Base-by-base conservation (phyloP, 2,888 invertebrate genomes). In the Cerceris ruficornis region DNA sequence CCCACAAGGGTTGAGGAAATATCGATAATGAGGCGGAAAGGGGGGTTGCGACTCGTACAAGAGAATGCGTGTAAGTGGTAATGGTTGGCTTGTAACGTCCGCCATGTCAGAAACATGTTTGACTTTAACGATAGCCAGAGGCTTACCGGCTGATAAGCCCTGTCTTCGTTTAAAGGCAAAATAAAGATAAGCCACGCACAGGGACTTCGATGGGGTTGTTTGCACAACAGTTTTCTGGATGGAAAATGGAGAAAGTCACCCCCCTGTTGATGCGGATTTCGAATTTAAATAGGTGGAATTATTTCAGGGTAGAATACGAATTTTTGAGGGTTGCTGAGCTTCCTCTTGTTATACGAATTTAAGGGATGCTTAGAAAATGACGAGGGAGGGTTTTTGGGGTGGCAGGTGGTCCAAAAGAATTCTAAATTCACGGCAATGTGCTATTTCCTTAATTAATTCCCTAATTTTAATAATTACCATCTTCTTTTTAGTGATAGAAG, bases 121-220 rank as follows among this genome's bases (percentile, higher is more conserved):
- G 70, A 81, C 72, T 81, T 69, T 73, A 79, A 84, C 81, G 84
- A 81, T 84, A 84, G 64, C 84, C 72, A 57, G 75, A 77, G 83
- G 84, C 75, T 81, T 70, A 42, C 60, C 43, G 46, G 70, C 62
- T 73, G 84, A 84, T 84, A 84, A 84, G 84, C 52, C 50, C 50
- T 67, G 75, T 71, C 77, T 80, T 73, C 72, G 79, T 81, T 84
- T 75, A 74, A 61, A 59, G 57, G 76, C 58, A 69, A 59, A 77
- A 77, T 71, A 77, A 84, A 84, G 84, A 84, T 79, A 84, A 84
- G 81, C 73, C 74, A 62, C 65, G 71, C n/a, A 28, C 54, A 46
- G 66, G 8, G 68, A 59, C 64, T 46, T 69, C 60, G 60, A 69
- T 54, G 60, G 54, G 46, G 41, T 14, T 50, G 55, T 50, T 61